These are phyloP conservation scores for Scaptomyza reducta DNA, from an alignment of 2,888 invertebrate genomes.

Conservation along the genomic window DNA sequence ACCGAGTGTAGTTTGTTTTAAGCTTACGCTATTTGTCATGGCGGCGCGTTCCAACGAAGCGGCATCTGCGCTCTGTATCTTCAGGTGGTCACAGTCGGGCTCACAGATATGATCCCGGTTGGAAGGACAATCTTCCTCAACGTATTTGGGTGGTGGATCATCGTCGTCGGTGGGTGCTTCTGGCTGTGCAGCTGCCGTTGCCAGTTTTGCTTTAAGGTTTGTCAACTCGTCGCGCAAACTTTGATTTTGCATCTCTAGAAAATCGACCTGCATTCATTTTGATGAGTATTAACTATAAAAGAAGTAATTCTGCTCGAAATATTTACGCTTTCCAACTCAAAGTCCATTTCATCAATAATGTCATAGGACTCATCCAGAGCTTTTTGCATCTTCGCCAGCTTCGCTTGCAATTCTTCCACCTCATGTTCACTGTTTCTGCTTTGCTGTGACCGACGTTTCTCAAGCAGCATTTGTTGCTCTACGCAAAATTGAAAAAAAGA, in stretches of 20 bases:
- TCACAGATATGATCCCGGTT: conserved; percentile 38
- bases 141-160: conserved; percentile 61
- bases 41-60: conserved; percentile 74
- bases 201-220: conserved; percentile 52
- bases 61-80: conserved; percentile 46
- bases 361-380: conserved; percentile 80
- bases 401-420: conserved; percentile 49
- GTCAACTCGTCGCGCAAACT: conserved; percentile 73
- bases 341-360: conserved; percentile 83
- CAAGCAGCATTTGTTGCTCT: conserved; percentile 64
- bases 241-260: conserved; percentile 81
- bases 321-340: conserved; percentile 82
- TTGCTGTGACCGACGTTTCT: conserved; percentile 51
- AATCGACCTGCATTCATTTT: conserved; percentile 67
- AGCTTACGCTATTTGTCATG: conserved; percentile 77
- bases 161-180: conserved; percentile 13
- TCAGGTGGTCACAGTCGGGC: no score
- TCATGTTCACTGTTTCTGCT: conserved; percentile 35
- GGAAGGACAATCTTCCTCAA: conserved; percentile 19
- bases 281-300: background rate
- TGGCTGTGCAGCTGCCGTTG: background rate
- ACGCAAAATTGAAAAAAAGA: background rate
- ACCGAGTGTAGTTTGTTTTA: background rate
- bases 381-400: conserved; percentile 64
- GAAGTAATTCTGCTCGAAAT: background rate